Base-by-base conservation (phyloP, 2,113 vertebrate species). In the Siniperca knerii region DNA sequence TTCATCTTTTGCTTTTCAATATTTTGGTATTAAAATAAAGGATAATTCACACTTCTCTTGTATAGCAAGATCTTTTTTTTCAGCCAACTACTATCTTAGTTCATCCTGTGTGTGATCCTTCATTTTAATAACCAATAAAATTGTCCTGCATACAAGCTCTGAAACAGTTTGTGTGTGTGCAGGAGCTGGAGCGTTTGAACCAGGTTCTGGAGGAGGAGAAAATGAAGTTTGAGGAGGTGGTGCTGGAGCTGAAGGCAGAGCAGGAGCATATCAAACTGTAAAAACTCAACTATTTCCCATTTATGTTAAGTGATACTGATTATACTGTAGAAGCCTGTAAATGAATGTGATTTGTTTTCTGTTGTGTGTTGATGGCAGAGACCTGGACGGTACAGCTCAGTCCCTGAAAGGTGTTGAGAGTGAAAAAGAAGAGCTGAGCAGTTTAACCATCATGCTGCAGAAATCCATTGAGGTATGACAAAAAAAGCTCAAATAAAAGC, bases 191-290 rank as follows among this genome's bases (percentile, higher is more conserved):
- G 87, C 96, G 97, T 29, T 94, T 99, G 72, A 99, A 99, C 90
- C 97, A 97, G 90, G 90, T 98, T 6, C 94, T 99, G 90, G 98
- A 98, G 88, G 97, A 98, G 1, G 98, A 99, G 95, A 99, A 99
- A 89, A 95, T 96, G 85, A 97, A 93, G 87, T 99, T 98, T 91
- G 98, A 99, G 85, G 98, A 99, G 92, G 97, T 99, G 78, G 97
- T 99, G 8, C 92, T 95, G 93, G 98, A 99, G 86, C 96, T 99
- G 89, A 96, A 95, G 72, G 83, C 95, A 16, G 98, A 99, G 84
- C 98, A 99, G 91, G 97, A 99, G 18, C 97, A 99, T 91, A 99
- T 99, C 89, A 98, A 96, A 88, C 89, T 96, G 98, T 99, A 87
- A 84, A 13, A 7, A 52, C 68, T 23, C 2, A 2, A 11, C 10